phyloP scores from a whole-genome alignment of 2,888 invertebrate species.

The Oxycera nigricornis region DNA sequence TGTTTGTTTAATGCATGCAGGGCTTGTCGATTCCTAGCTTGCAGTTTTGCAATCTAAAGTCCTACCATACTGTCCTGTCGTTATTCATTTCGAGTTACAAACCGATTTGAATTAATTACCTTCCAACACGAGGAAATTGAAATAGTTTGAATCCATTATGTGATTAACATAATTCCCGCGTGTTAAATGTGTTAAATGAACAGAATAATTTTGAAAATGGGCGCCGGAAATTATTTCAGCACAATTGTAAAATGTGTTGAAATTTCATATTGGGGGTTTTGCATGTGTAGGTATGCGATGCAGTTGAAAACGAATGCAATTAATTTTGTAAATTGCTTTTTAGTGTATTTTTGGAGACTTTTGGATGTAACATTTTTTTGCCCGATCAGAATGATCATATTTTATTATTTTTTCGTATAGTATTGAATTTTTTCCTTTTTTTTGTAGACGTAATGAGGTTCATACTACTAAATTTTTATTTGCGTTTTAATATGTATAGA shows the following conservation, averaged over 20 bases:
- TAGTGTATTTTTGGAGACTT: too few species aligned
- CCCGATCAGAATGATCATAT: too few species aligned
- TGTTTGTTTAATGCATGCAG: conserved; percentile 10
- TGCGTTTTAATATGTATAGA: too few species aligned
- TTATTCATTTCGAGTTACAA: conserved; percentile 19
- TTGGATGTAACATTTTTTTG: too few species aligned
- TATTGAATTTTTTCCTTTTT: too few species aligned
- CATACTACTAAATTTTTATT: too few species aligned
- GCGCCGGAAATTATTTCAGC: conserved; percentile 2
- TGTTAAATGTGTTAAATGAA: conserved; percentile 27
- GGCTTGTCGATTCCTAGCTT: not conserved
- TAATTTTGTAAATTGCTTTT: too few species aligned
- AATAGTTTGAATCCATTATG: conserved; percentile 41
- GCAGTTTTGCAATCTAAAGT: not conserved
- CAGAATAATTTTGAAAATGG: conserved; percentile 30
- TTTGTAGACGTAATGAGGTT: too few species aligned
- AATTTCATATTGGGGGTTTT: not conserved
- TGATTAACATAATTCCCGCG: conserved; percentile 37
- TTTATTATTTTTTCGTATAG: too few species aligned
- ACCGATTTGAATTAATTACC: conserved; percentile 38
- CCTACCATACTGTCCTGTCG: not conserved
- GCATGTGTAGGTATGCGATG: too few species aligned
- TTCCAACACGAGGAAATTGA: conserved; percentile 32
- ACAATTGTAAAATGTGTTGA: not conserved
- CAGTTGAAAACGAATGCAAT: too few species aligned